Conservation (phyloP, 2,888 invertebrate genomes). For the Tetragonula carbonaria region DNA sequence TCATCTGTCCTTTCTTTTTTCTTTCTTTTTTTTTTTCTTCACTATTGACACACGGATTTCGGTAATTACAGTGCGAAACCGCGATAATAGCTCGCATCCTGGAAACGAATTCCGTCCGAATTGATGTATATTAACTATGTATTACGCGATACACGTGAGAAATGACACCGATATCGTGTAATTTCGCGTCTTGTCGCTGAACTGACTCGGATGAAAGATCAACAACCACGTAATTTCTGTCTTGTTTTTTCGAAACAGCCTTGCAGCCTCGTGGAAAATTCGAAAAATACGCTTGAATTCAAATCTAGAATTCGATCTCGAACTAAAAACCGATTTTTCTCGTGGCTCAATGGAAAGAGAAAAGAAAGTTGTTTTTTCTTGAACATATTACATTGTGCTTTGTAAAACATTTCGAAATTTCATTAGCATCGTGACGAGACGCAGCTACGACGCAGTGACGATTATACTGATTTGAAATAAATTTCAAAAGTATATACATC, state of each 20-base stretch:
- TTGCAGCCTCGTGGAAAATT: not conserved
- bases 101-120: conserved; percentile 4
- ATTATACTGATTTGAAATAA: no score
- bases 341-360: no score
- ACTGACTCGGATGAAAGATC: conserved; percentile 20
- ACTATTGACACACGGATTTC: not conserved
- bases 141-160: not conserved
- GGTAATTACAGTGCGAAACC: not conserved
- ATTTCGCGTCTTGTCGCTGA: conserved; percentile 18
- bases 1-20: not conserved
- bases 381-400: not conserved
- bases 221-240: not conserved
- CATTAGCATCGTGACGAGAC: not conserved
- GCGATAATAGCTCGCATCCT: conserved; percentile 17
- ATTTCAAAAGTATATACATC: no score
- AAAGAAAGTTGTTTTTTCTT: not conserved
- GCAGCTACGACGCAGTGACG: no score
- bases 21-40: not conserved
- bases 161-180: conserved; percentile 5
- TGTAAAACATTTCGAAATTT: not conserved
- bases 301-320: not conserved
- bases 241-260: not conserved
- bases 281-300: not conserved
- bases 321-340: no score
- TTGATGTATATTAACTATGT: not conserved